These are phyloP conservation scores for Dendrocincla fuliginosa DNA, from an alignment of 2,797 vertebrate genomes.

Conservation along the genomic window DNA sequence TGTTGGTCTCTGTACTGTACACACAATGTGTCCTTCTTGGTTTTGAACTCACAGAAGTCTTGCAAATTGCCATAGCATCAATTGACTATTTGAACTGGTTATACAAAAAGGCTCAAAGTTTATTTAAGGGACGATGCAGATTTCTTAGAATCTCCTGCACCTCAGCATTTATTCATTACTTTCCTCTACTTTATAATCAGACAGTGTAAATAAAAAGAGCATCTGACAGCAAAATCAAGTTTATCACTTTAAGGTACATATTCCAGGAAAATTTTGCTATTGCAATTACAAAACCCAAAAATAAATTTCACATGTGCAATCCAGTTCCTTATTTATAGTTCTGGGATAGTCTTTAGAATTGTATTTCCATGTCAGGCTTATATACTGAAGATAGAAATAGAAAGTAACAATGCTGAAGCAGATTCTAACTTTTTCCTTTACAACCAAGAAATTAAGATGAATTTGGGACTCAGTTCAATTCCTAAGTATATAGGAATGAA, in stretches of 20 bases:
- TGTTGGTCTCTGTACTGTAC: background rate
- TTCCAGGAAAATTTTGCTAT: background rate
- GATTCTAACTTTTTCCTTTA: background rate
- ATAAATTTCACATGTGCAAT: background rate
- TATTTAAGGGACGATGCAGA: background rate
- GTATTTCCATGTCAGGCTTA: background rate
- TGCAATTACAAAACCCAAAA: background rate
- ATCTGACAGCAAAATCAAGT: background rate
- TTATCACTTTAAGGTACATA: background rate
- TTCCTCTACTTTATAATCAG: background rate
- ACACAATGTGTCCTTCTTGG: background rate
- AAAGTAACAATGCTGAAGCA: background rate
- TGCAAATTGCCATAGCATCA: background rate
- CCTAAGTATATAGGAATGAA: background rate
- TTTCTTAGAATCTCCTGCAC: background rate
- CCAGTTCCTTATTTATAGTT: background rate
- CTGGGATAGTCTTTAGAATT: background rate
- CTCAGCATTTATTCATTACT: background rate
- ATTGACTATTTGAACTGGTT: background rate
- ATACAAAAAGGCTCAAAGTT: background rate
- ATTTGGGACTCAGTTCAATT: background rate
- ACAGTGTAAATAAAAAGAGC: background rate
- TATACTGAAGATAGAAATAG: background rate
- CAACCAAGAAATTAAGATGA: background rate
- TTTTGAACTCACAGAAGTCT: background rate